Conservation (phyloP, 2,797 vertebrate genomes). For the Garrulus glandarius region DNA sequence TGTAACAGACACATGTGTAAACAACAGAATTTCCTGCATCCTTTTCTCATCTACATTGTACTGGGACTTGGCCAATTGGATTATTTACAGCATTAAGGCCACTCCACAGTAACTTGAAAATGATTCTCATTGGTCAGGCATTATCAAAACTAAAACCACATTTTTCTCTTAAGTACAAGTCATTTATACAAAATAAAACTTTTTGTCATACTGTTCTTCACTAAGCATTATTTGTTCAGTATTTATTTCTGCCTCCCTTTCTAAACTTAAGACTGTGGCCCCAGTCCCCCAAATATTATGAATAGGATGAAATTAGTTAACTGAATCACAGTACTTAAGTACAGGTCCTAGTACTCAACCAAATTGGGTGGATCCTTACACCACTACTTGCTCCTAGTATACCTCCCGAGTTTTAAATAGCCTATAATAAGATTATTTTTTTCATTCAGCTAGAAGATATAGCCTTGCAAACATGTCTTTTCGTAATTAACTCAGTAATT, state of each 20-base stretch:
- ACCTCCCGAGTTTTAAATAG: not conserved
- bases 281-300: not conserved
- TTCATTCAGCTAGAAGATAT: not conserved
- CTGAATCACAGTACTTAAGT: not conserved
- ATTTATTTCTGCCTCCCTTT: not conserved
- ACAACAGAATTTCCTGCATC: conserved; percentile 75
- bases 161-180: conserved; percentile 38
- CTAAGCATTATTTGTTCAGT: not conserved
- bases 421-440: not conserved
- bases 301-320: not conserved
- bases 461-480: not conserved
- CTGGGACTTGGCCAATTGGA: conserved; percentile 68
- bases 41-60: conserved; percentile 70
- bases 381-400: not conserved
- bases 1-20: conserved; percentile 70
- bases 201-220: not conserved
- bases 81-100: conserved; percentile 72
- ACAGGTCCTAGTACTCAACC: not conserved
- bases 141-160: conserved; percentile 65
- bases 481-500: not conserved
- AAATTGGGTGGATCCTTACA: not conserved
- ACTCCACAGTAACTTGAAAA: conserved; percentile 51
- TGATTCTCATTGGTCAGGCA: conserved; percentile 68
- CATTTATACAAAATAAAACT: conserved; percentile 9
- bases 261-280: not conserved